Conservation (phyloP, 2,888 invertebrate species). For the Harmothoe impar region DNA sequence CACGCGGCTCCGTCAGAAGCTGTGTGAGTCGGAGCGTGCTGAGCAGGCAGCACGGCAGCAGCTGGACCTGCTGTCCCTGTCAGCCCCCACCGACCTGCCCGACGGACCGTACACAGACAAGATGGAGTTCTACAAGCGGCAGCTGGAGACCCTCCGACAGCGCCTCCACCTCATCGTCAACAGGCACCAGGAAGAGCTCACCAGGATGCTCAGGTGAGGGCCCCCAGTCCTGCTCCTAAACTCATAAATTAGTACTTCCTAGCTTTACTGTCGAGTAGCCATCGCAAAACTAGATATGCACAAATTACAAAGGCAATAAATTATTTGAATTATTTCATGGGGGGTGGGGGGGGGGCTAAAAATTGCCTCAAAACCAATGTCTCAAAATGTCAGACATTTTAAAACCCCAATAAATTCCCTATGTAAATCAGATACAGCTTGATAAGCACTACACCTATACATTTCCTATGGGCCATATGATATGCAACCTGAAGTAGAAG, state of each 20-base stretch:
- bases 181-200: slow-evolving; percentile 74
- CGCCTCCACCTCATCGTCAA: slow-evolving; percentile 76
- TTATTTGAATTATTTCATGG: too few relatives aligned
- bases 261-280: slow-evolving; percentile 32
- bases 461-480: too few relatives aligned
- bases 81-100: not conserved
- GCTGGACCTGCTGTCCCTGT: slow-evolving; percentile 63
- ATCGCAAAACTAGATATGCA: too few relatives aligned
- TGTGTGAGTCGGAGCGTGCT: slow-evolving; percentile 68
- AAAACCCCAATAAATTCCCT: too few relatives aligned
- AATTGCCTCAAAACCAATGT: too few relatives aligned
- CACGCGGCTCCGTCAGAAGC: slow-evolving; percentile 74
- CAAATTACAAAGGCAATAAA: too few relatives aligned
- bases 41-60: slow-evolving; percentile 66
- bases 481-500: too few relatives aligned
- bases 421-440: too few relatives aligned
- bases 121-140: slow-evolving; percentile 65
- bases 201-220: slow-evolving; percentile 68
- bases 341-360: too few relatives aligned
- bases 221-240: slow-evolving; percentile 65
- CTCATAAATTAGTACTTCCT: not conserved
- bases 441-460: too few relatives aligned
- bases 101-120: not conserved
- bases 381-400: too few relatives aligned
- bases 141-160: slow-evolving; percentile 77